Base-by-base conservation (phyloP, 2,113 vertebrate genomes). In the Oreochromis spilurus region DNA sequence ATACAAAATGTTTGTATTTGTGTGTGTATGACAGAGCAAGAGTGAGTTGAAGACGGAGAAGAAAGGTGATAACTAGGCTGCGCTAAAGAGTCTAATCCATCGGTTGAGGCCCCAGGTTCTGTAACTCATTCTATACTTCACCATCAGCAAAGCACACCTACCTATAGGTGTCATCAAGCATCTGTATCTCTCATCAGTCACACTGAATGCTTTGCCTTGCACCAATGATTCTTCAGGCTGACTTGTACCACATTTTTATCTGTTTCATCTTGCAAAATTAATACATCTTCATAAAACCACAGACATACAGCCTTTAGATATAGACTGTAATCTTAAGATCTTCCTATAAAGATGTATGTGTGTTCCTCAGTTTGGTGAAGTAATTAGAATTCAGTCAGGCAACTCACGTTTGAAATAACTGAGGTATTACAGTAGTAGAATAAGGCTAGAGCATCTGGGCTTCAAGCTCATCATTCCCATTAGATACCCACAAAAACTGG, bases 1-100 rank as follows among this genome's bases (percentile, higher is more conserved):
- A 26, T 26, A 26, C 26, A 26, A 26, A 78, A 70, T 43, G 75
- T 54, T 82, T 60, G 29, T 60, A 4, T 81, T 55, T 10, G 84
- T 54, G 45, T 36, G 48, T 67, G 70, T 84, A 16, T 83, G 83
- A 79, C 14, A 62, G 29, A 17, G 26, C 78, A 36, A 75, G 38
- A 62, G 7, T 79, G 57, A 34, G 60, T 96, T 95, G 97, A 95
- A 96, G 96, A 96, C 97, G 6, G 6, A 19, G 26, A 77, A 50
- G 45, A 77, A 77, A 52, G 72, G 26, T 77, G 72, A 77, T 52
- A 52, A 52, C 26, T 12, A 2, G 3, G 1, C 72, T 77, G 16
- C 0, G 17, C 26, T 52, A 34, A 52, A 34, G 26, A 77, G 94
- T 97, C 96, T 97, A 97, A 97, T 97, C 97, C 97, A 96, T 97